Evolutionary conservation across 2,797 vertebrate genomes (phyloP).

Genomic region (Ctenosaura bakeri): DNA sequence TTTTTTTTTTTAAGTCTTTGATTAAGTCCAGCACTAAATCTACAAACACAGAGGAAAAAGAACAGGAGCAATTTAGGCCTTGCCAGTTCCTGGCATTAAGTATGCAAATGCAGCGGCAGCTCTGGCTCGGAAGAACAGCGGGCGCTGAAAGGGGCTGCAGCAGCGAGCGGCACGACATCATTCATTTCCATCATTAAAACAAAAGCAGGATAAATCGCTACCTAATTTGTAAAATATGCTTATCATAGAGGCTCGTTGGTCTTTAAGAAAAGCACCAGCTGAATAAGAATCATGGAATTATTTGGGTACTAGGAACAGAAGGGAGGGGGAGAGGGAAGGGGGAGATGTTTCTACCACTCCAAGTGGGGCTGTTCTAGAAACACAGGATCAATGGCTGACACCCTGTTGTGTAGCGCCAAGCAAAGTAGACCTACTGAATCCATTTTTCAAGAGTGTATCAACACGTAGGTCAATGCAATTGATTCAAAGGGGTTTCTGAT

Average conservation of each 20-base stretch:
- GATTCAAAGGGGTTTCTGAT: too few species aligned
- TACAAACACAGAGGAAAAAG: slow-evolving; percentile 83
- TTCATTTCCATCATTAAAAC: slow-evolving; percentile 93
- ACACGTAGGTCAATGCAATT: too few species aligned
- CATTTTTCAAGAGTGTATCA: too few species aligned
- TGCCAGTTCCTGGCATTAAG: slow-evolving; percentile 86
- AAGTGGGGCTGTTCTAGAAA: too few species aligned
- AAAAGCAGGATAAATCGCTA: slow-evolving; percentile 89
- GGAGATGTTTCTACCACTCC: background rate
- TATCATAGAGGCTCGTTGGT: slow-evolving; percentile 82
- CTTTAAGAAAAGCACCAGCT: slow-evolving; percentile 85
- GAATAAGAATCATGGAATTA: slow-evolving; percentile 89
- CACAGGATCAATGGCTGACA: too few species aligned
- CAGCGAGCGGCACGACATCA: slow-evolving; percentile 84
- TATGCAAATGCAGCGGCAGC: slow-evolving; percentile 89
- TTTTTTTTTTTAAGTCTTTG: slow-evolving; percentile 77
- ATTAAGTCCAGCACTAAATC: slow-evolving; percentile 86
- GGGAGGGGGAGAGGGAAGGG: background rate
- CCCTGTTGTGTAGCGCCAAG: too few species aligned
- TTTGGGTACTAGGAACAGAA: slow-evolving; percentile 63
- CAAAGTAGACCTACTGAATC: too few species aligned
- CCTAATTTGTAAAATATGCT: slow-evolving; percentile 92
- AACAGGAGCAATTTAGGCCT: slow-evolving; percentile 83
- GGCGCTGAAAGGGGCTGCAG: slow-evolving; percentile 76
- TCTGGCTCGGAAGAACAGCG: slow-evolving; percentile 89